Evolutionary conservation across 2,888 invertebrate genomes (phyloP).

Genomic region (Eustalomyia histrio): DNA sequence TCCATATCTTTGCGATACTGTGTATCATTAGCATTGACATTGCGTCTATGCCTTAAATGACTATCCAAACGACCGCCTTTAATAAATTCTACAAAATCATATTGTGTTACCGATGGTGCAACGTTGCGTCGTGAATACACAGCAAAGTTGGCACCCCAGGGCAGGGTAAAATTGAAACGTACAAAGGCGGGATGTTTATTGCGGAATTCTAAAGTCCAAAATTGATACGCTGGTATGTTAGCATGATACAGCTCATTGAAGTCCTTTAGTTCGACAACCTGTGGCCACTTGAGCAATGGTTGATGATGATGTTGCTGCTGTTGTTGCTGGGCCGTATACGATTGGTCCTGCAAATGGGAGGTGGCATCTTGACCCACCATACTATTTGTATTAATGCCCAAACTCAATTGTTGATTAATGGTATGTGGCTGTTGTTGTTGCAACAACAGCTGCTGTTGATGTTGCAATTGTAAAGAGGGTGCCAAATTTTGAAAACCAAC

Average conservation of each 20-base stretch:
- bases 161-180: conserved; percentile 92
- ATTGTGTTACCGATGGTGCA: conserved; percentile 97
- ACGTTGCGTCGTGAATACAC: conserved; percentile 97
- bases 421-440: conserved; percentile 80
- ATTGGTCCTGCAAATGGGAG: conserved; percentile 72
- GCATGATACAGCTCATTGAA: conserved; percentile 91
- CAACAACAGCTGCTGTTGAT: conserved; percentile 82
- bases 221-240: conserved; percentile 93
- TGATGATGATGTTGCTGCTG: conserved; percentile 81
- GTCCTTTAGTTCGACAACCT: conserved; percentile 90
- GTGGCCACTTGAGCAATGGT: conserved; percentile 86
- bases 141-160: conserved; percentile 96
- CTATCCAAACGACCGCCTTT: conserved; percentile 91
- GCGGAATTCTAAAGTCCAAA: conserved; percentile 95
- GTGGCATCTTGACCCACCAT: conserved; percentile 68
- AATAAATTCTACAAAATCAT: conserved; percentile 97
- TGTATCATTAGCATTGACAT: conserved; percentile 53
- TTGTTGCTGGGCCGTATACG: conserved; percentile 79
- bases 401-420: conserved; percentile 72
- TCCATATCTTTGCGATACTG: conserved; percentile 56
- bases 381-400: conserved; percentile 63
- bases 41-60: conserved; percentile 83
- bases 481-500: conserved; percentile 69
- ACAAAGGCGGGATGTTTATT: conserved; percentile 94
- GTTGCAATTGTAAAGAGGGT: conserved; percentile 79